Base-by-base conservation (phyloP, 1,140 invertebrate genomes). In the Penaeus chinensis region DNA sequence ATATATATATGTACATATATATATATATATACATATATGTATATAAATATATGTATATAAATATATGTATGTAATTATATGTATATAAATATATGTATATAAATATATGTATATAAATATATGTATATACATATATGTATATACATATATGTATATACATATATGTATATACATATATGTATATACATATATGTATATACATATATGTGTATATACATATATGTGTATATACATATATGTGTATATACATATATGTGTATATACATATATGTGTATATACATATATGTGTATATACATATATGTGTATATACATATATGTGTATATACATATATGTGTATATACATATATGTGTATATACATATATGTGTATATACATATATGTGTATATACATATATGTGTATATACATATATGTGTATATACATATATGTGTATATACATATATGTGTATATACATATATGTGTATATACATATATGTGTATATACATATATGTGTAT, bases 301-400 rank as follows among this genome's bases (percentile, higher is more conserved):
- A 7, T 18, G 4, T 20, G 27, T 74, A 84, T 84, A 84, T 74
- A 84, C 74, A 84, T 71, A 84, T 37, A 78, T 42, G 47, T 37
- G 47, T 42, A 78, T 37, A 78, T 42, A 78, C 47, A 78, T 42
- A 77, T 42, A 78, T 42, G 47, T 42, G 47, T 42, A 78, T 32
- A 71, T 74, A 84, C 47, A 82, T 74, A 76, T 22, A 27, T 22
- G 74, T 32, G 32, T 71, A 71, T 42, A 76, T 84, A 4, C n/a
- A 84, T 76, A 84, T 42, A 84, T 84, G 74, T 42, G 74, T 84
- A 76, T 42, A 84, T 42, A 84, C 47, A 84, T 84, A 76, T 8
- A 11, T 10, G 27, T 69, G 11, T 8, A 69, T 11, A 27, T 22
- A 13, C n/a, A 27, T 19, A 22, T 42, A n/a, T 47, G 20, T 42